Percentiles rank a stretch among this genome's conserved stretches.
Conservation (phyloP, 2,888 invertebrate genomes). For the Carterocephalus palaemon region DNA sequence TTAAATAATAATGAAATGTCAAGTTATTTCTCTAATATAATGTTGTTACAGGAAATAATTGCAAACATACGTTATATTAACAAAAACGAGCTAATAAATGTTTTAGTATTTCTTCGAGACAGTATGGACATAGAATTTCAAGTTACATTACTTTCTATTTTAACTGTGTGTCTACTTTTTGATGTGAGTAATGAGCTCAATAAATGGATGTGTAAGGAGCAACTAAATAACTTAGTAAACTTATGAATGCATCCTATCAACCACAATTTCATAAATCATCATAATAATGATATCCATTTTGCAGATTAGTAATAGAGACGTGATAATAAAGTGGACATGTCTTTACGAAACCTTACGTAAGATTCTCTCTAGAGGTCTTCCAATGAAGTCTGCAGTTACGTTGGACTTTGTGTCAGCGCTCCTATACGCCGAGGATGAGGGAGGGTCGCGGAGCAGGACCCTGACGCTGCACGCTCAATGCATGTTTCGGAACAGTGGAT, state of each 20-base stretch:
- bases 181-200: constrained; percentile 43
- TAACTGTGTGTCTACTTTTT: constrained; percentile 47
- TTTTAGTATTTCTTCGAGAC: constrained; percentile 46
- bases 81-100: constrained; percentile 37
- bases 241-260: too few relatives aligned
- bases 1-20: too few relatives aligned
- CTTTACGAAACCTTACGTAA: constrained; percentile 51
- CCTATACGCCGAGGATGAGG: constrained; percentile 42
- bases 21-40: too few relatives aligned
- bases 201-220: too few relatives aligned
- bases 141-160: constrained; percentile 49
- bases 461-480: constrained; percentile 49
- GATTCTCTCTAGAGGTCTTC: constrained; percentile 43
- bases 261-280: neutral
- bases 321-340: constrained; percentile 45
- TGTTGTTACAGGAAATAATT: constrained; percentile 12
- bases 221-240: too few relatives aligned
- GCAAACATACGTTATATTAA: constrained; percentile 3
- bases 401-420: constrained; percentile 56
- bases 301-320: constrained; percentile 43
- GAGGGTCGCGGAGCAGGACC: constrained; percentile 33
- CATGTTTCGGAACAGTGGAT: constrained; percentile 58
- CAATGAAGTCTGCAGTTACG: constrained; percentile 41
- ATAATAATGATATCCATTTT: constrained; percentile 27
- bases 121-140: constrained; percentile 44